phyloP scores from a whole-genome alignment of 1,140 invertebrate species.

The Pectinophora gossypiella region DNA sequence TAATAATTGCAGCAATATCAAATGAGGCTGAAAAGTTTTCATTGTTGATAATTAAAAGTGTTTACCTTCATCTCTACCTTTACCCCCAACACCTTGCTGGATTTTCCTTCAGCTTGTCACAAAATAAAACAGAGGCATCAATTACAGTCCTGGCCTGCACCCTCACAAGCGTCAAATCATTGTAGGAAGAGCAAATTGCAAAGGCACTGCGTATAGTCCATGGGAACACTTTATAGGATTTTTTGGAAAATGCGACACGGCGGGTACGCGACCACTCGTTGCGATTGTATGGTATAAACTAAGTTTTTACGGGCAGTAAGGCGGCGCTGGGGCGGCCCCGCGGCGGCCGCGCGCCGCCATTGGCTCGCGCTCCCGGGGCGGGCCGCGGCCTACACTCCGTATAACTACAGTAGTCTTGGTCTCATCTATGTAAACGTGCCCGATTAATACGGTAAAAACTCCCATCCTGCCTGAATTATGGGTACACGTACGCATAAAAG shows the following conservation, averaged over 20 bases:
- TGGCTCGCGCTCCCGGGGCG: slow-evolving; percentile 14
- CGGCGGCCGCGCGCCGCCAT: slow-evolving; percentile 10
- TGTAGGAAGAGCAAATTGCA: background rate
- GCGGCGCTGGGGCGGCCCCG: slow-evolving; percentile 30
- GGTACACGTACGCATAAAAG: slow-evolving; percentile 28
- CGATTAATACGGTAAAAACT: slow-evolving; percentile 24
- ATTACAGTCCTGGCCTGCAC: background rate
- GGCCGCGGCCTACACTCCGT: slow-evolving; percentile 17
- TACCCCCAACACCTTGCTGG: slow-evolving; percentile 41
- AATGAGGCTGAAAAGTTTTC: too few species aligned
- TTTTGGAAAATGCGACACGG: background rate
- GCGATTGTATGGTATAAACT: slow-evolving; percentile 33
- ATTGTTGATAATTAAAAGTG: too few species aligned
- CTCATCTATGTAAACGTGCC: slow-evolving; percentile 36
- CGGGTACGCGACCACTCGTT: slow-evolving; percentile 24
- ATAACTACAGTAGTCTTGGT: background rate
- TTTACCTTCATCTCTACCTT: slow-evolving; percentile 49
- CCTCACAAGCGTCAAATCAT: background rate
- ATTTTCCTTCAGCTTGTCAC: slow-evolving; percentile 23
- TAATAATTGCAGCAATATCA: too few species aligned
- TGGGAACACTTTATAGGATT: background rate
- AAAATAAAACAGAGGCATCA: slow-evolving; percentile 35
- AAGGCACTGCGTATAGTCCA: background rate
- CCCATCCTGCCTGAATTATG: slow-evolving; percentile 31
- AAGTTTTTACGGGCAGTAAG: slow-evolving; percentile 31